Conservation (phyloP, 2,797 vertebrate species). For the Lateolabrax maculatus region DNA sequence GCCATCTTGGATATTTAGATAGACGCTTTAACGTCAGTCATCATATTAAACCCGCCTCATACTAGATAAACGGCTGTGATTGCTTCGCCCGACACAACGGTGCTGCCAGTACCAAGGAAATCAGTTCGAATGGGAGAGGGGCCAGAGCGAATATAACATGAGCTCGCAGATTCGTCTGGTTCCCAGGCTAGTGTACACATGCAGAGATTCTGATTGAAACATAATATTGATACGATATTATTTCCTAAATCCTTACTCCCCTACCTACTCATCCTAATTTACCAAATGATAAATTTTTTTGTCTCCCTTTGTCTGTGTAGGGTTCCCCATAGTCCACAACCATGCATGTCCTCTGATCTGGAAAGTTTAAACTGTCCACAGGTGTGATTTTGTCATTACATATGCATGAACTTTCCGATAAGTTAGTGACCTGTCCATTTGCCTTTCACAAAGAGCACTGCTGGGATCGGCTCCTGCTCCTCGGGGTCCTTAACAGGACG, state of each 20-base stretch:
- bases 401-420: not conserved
- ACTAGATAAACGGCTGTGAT: no score
- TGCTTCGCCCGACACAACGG: no score
- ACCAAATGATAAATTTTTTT: not conserved
- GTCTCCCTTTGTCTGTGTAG: not conserved
- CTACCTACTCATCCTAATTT: not conserved
- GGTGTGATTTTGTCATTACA: not conserved
- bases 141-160: no score
- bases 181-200: no score
- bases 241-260: no score
- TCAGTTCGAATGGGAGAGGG: no score
- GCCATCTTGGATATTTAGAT: no score
- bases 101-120: no score
- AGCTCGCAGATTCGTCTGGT: no score
- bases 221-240: no score
- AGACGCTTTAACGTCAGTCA: no score
- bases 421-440: not conserved
- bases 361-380: conserved; percentile 1
- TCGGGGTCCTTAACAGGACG: not conserved
- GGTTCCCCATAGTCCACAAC: not conserved
- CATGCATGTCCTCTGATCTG: conserved; percentile 1
- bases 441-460: conserved; percentile 20
- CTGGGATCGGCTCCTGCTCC: conserved; percentile 8
- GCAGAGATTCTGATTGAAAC: not conserved
- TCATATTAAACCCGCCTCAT: no score